A percentile compares a stretch with the other conserved stretches of the same genome.
These are phyloP conservation scores for Promerops cafer DNA, from an alignment of 2,113 vertebrate species.

Conservation along the genomic window DNA sequence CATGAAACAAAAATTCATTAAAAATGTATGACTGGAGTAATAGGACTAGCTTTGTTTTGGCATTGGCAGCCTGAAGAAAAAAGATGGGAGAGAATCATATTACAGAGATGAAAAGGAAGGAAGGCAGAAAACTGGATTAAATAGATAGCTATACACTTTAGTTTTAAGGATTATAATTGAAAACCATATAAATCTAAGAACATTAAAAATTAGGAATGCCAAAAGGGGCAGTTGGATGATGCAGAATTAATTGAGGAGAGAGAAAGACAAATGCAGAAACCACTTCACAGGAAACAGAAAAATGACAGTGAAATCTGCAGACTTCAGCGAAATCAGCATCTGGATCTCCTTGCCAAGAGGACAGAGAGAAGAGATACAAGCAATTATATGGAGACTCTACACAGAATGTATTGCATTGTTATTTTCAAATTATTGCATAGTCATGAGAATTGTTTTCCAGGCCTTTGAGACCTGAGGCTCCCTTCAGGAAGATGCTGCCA, in stretches of 20 bases:
- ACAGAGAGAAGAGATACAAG: not conserved
- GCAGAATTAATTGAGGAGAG: not conserved
- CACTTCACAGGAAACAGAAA: not conserved
- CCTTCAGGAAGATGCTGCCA: not conserved
- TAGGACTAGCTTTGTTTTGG: slow-evolving; percentile 39
- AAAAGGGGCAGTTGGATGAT: not conserved
- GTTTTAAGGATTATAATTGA: not conserved
- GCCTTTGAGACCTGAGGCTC: not conserved
- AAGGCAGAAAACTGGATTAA: slow-evolving; percentile 8
- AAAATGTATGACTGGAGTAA: slow-evolving; percentile 50
- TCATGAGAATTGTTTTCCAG: not conserved
- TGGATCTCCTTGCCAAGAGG: not conserved
- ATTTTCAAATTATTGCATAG: not conserved
- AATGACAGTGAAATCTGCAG: not conserved
- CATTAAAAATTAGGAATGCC: not conserved
- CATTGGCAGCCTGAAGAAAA: not conserved
- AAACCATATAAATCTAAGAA: not conserved
- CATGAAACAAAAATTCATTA: slow-evolving; percentile 40
- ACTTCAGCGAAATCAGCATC: not conserved
- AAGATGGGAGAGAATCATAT: not conserved
- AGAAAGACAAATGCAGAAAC: not conserved
- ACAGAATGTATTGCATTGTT: not conserved
- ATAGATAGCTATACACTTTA: not conserved
- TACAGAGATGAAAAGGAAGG: slow-evolving; percentile 13
- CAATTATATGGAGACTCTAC: not conserved